These are phyloP conservation scores for Mechanitis messenoides DNA, from an alignment of 2,888 invertebrate genomes.

Conservation along the genomic window DNA sequence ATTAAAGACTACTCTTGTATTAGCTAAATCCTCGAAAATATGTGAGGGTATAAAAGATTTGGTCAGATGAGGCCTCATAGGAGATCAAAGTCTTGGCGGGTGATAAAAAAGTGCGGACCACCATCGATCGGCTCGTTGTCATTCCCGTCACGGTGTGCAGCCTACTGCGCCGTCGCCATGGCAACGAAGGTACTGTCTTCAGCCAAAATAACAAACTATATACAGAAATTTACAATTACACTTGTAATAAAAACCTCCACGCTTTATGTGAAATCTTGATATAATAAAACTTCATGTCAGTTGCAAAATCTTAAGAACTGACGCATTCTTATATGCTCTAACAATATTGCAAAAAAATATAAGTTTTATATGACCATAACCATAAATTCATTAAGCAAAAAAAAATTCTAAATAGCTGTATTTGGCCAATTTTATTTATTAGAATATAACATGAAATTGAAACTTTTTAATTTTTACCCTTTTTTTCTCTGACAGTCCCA, in stretches of 20 bases:
- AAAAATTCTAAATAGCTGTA: too few relatives aligned
- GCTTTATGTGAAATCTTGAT: too few relatives aligned
- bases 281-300: too few relatives aligned
- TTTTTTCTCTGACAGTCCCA: constrained; percentile 12
- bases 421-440: background rate
- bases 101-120: constrained; percentile 45
- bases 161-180: constrained; percentile 67
- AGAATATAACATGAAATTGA: background rate
- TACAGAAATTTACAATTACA: background rate
- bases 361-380: too few relatives aligned
- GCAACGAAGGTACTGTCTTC: constrained; percentile 38
- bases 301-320: too few relatives aligned
- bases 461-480: background rate
- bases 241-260: too few relatives aligned
- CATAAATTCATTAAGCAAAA: too few relatives aligned
- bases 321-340: too few relatives aligned
- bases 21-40: constrained; percentile 21
- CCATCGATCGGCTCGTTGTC: constrained; percentile 58
- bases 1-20: background rate
- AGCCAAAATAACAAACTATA: constrained; percentile 12
- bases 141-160: constrained; percentile 68
- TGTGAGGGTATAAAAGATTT: constrained; percentile 18
- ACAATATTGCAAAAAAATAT: too few relatives aligned
- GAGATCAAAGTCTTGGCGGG: constrained; percentile 33
- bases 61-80: constrained; percentile 24